phyloP scores from a whole-genome alignment of 2,888 invertebrate genomes.

The Mythimna ferrago region DNA sequence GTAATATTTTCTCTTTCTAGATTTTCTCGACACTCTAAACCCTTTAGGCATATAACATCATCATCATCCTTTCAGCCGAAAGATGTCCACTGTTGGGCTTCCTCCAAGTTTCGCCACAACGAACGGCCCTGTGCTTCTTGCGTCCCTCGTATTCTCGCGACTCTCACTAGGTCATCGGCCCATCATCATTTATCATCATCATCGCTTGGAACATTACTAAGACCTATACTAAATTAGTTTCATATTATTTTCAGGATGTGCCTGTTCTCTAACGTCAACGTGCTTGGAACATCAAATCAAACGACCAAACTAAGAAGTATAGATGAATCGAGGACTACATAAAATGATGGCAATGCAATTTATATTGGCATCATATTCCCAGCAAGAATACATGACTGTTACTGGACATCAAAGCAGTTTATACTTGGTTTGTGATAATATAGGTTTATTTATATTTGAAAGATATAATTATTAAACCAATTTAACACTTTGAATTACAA shows the following conservation, averaged over 20 bases:
- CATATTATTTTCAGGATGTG: slow-evolving; percentile 3
- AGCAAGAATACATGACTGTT: background rate
- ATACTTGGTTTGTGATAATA: background rate
- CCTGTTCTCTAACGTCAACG: background rate
- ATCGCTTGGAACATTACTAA: background rate
- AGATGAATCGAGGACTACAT: background rate
- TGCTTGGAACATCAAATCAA: background rate
- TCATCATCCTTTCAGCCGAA: too few relatives aligned
- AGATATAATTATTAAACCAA: too few relatives aligned
- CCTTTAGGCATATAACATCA: background rate
- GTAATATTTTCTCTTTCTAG: background rate
- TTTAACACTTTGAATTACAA: too few relatives aligned
- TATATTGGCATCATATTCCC: background rate
- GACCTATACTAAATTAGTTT: background rate
- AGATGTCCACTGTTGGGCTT: too few relatives aligned
- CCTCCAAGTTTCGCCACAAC: too few relatives aligned
- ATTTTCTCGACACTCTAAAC: background rate
- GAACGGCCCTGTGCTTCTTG: too few relatives aligned
- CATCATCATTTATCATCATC: too few relatives aligned
- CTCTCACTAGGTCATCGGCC: too few relatives aligned
- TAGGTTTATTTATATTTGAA: background rate
- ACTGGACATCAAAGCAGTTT: background rate
- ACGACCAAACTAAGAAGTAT: background rate
- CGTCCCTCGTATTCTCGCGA: too few relatives aligned
- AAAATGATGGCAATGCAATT: background rate